Evolutionary conservation across 2,888 invertebrate species (phyloP).

Genomic region (Ophioninae sp.): DNA sequence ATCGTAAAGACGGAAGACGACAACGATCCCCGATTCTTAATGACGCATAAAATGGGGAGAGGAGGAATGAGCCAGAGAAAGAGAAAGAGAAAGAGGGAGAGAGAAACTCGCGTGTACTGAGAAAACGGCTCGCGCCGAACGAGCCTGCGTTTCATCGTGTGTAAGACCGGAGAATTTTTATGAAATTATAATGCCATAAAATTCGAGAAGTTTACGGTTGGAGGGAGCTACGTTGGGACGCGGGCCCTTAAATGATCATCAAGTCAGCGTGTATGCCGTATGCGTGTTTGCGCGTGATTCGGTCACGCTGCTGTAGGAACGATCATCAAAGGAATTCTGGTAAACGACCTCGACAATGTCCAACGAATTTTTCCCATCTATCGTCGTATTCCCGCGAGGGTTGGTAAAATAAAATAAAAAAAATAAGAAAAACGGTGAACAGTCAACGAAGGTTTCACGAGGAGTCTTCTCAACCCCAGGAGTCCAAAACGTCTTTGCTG

Average conservation of each 20-base stretch:
- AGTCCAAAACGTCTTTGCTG: constrained; percentile 25
- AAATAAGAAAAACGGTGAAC: constrained; percentile 2
- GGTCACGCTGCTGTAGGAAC: constrained; percentile 39
- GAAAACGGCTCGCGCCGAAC: constrained; percentile 30
- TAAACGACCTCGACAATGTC: constrained; percentile 46
- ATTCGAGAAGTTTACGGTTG: constrained; percentile 67
- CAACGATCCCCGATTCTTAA: constrained; percentile 64
- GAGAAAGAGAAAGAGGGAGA: background rate
- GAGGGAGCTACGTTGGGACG: constrained; percentile 31
- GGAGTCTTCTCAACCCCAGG: constrained; percentile 9
- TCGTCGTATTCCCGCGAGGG: constrained; percentile 54
- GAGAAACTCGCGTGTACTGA: constrained; percentile 20
- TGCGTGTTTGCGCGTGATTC: background rate
- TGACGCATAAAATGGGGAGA: constrained; percentile 60
- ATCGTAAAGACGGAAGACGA: constrained; percentile 67
- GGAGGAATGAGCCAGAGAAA: background rate
- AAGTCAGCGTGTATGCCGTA: background rate
- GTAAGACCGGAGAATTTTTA: constrained; percentile 66
- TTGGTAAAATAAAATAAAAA: background rate
- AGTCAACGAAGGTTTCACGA: background rate
- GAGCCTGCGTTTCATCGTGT: constrained; percentile 56
- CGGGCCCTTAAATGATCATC: constrained; percentile 55
- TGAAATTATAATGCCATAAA: constrained; percentile 71
- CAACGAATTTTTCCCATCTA: constrained; percentile 60
- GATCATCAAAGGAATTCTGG: constrained; percentile 34